Percentiles rank a stretch among this genome's conserved stretches.
phyloP scores from a whole-genome alignment of 2,113 vertebrate genomes.

The Piaya cayana region DNA sequence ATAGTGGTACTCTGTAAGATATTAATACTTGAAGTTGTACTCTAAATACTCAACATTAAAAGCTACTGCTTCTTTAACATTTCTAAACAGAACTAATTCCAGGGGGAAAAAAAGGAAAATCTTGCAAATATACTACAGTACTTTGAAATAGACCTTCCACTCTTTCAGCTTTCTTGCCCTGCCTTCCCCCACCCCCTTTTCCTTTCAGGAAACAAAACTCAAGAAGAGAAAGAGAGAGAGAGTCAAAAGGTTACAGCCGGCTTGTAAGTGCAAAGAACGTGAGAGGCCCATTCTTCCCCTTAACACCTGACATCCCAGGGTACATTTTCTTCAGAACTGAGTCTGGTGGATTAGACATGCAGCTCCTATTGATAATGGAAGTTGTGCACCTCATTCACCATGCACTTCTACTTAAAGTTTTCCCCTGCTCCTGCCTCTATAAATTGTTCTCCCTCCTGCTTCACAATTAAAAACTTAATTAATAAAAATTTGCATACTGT shows the following conservation, averaged over 20 bases:
- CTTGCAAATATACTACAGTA: constrained; percentile 13
- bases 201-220: constrained; percentile 70
- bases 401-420: background rate
- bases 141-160: constrained; percentile 43
- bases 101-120: background rate
- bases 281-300: constrained; percentile 67
- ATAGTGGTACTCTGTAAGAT: background rate
- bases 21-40: background rate
- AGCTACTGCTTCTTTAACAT: background rate
- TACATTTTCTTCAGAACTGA: background rate
- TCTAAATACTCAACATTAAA: background rate
- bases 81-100: background rate
- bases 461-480: background rate
- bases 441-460: background rate
- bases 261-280: constrained; percentile 65
- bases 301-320: constrained; percentile 68
- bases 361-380: constrained; percentile 25
- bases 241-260: constrained; percentile 63
- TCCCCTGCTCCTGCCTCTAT: background rate
- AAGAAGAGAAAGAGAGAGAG: constrained; percentile 60
- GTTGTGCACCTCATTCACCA: constrained; percentile 10
- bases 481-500: background rate
- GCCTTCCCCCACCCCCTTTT: constrained; percentile 15
- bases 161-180: constrained; percentile 29
- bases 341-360: constrained; percentile 45